phyloP scores from a whole-genome alignment of 2,113 vertebrate genomes.

The Stomatorhinus ivindoensis region DNA sequence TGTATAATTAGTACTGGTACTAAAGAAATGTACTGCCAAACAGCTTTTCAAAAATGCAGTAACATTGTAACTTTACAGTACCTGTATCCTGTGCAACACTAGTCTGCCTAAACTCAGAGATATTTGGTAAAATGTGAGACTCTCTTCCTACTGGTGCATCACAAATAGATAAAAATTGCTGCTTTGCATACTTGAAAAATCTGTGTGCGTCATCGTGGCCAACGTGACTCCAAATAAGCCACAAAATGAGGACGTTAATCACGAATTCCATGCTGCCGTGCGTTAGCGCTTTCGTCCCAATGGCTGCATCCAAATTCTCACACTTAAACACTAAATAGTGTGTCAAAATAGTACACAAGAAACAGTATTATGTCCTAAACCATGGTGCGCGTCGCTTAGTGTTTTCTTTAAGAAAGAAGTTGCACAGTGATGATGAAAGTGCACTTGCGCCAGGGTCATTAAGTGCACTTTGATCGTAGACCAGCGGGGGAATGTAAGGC shows the following conservation, averaged over 20 bases:
- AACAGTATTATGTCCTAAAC: background rate
- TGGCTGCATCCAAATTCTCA: background rate
- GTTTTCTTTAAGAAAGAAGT: background rate
- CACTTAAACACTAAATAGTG: background rate
- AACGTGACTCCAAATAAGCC: background rate
- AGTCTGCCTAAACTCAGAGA: background rate
- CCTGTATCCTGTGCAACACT: background rate
- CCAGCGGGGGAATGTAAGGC: background rate
- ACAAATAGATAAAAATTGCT: background rate
- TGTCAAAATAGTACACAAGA: background rate
- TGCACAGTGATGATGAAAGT: background rate
- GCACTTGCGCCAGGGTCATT: background rate
- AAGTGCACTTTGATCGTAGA: background rate
- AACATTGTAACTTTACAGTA: background rate
- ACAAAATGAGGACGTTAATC: background rate
- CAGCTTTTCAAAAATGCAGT: background rate
- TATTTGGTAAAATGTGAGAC: background rate
- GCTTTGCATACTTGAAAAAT: background rate
- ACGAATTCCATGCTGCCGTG: background rate
- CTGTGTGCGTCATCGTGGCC: background rate
- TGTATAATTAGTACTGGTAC: background rate
- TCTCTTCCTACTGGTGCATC: background rate
- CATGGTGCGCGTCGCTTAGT: background rate
- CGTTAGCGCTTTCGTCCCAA: too few relatives aligned
- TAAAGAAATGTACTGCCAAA: background rate